Percentiles rank a stretch among this genome's conserved stretches.
Conservation (phyloP, 1,140 invertebrate species). For the Cherax quadricarinatus region DNA sequence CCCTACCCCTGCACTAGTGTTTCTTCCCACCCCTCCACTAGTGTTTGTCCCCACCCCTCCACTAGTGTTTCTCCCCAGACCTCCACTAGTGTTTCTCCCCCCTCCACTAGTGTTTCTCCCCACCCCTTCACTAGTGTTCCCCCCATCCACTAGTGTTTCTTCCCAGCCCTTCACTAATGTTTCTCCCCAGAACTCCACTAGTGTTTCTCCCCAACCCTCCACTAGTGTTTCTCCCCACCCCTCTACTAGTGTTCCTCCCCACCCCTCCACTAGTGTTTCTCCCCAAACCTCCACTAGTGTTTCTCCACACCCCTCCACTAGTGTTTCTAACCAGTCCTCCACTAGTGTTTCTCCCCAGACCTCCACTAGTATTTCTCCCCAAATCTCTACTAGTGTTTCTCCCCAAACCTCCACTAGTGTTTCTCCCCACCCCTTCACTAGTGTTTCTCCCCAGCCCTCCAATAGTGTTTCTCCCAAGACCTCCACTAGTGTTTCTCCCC, state of each 20-base stretch:
- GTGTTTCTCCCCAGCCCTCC: neutral
- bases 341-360: neutral
- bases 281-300: neutral
- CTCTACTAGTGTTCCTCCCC: too few species aligned
- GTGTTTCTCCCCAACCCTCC: too few species aligned
- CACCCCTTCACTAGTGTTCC: neutral
- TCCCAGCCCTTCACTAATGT: neutral
- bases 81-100: neutral
- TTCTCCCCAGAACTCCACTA: too few species aligned
- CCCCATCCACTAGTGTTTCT: neutral
- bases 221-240: too few species aligned
- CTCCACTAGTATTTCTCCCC: too few species aligned
- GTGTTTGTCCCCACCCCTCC: too few species aligned
- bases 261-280: neutral
- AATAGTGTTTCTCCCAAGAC: neutral
- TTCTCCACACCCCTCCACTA: neutral
- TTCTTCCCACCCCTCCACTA: neutral
- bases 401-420: neutral
- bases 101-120: neutral
- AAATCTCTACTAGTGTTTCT: neutral
- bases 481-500: too few species aligned
- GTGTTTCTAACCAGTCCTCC: neutral
- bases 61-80: too few species aligned
- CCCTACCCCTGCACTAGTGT: neutral
- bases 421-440: neutral